These are phyloP conservation scores for Octodon degus DNA, from an alignment of 2,113 vertebrate species.

Conservation along the genomic window DNA sequence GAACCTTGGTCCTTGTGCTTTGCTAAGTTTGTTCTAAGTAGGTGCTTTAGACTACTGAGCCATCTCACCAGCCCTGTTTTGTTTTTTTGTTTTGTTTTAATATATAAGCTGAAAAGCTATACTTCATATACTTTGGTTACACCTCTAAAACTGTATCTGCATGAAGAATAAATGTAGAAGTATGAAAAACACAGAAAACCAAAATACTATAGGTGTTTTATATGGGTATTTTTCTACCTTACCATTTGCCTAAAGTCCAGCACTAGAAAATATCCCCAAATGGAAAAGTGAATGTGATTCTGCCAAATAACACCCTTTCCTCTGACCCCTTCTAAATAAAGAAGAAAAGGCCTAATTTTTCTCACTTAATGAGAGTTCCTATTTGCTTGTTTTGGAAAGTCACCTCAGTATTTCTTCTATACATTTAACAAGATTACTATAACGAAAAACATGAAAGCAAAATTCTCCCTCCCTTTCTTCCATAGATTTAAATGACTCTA, in stretches of 20 bases:
- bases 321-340: background rate
- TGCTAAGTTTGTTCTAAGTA: too few species aligned
- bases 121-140: background rate
- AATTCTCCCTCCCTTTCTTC: background rate
- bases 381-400: background rate
- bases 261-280: background rate
- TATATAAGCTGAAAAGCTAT: background rate
- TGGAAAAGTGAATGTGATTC: background rate
- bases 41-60: too few species aligned
- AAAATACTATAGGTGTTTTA: background rate
- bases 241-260: background rate
- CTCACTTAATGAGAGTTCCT: background rate
- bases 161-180: background rate
- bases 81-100: too few species aligned
- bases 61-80: too few species aligned
- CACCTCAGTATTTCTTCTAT: background rate
- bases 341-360: background rate
- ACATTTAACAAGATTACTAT: background rate
- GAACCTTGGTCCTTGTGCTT: too few species aligned
- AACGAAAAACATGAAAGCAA: background rate
- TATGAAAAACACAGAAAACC: background rate
- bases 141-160: background rate
- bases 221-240: background rate
- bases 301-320: background rate
- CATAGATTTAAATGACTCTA: background rate